Conservation (phyloP, 1,140 invertebrate species). For the Lordiphosa collinella region DNA sequence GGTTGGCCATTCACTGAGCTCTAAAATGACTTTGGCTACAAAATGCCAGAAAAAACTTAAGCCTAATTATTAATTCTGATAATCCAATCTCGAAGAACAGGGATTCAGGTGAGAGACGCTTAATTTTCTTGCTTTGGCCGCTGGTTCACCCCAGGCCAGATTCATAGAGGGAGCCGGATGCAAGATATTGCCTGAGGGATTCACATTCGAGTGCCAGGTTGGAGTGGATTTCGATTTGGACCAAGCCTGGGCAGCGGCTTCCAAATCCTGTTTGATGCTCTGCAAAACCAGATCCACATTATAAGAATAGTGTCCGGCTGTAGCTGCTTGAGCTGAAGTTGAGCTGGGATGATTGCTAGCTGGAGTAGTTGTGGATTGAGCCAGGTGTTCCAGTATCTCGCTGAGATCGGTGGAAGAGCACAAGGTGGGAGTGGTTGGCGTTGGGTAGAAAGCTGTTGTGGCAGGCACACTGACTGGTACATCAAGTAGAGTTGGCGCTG, state of each 20-base stretch:
- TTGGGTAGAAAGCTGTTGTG: background rate
- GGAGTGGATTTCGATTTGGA: slow-evolving; percentile 54
- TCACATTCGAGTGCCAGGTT: slow-evolving; percentile 9
- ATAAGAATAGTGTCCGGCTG: slow-evolving; percentile 53
- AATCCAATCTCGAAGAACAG: slow-evolving; percentile 35
- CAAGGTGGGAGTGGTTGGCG: slow-evolving; percentile 14
- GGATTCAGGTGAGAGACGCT: slow-evolving; percentile 53
- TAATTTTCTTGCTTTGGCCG: slow-evolving; percentile 53
- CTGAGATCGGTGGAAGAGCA: slow-evolving; percentile 49
- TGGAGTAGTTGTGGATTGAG: slow-evolving; percentile 35
- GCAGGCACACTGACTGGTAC: slow-evolving; percentile 16
- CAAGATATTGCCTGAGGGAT: slow-evolving; percentile 8
- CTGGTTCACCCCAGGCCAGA: slow-evolving; percentile 63
- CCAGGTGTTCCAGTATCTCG: slow-evolving; percentile 68
- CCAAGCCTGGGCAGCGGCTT: slow-evolving; percentile 66
- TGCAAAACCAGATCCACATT: slow-evolving; percentile 55
- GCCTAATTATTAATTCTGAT: slow-evolving; percentile 21
- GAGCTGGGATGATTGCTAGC: slow-evolving; percentile 2
- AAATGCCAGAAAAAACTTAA: no score
- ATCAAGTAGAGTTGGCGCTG: slow-evolving; percentile 11
- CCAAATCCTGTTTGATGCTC: slow-evolving; percentile 70
- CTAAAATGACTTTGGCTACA: no score
- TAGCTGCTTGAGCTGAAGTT: background rate
- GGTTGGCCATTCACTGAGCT: no score
- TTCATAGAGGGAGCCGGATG: slow-evolving; percentile 55